Base-by-base conservation (phyloP, 2,888 invertebrate genomes). In the Lasioglossum oenotherae region DNA sequence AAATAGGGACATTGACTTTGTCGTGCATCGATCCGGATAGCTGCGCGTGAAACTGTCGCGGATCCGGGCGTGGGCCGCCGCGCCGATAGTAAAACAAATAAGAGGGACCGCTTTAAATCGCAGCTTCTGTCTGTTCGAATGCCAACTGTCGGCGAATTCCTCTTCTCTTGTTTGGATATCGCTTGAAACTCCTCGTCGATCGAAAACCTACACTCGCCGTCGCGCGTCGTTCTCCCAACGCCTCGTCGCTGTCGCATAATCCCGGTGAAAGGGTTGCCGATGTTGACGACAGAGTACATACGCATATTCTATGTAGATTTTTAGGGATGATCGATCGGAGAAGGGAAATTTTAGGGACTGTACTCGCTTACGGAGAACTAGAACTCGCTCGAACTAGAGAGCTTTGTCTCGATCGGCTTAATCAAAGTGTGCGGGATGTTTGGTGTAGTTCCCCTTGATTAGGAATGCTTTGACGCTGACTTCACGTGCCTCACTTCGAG, bases 121-220 rank as follows among this genome's bases (percentile, higher is more conserved):
- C 67, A 80, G 72, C 82, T 82, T 82, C 83, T 76, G 71, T 69
- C 69, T 60, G 83, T 83, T 74, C 49, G 35, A 82, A 78, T 76
- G 76, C 44, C 53, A 60, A 60, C 10, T 5, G n/a, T 74, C 75
- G 71, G 64, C 53, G 72, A 64, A 75, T 75, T 81, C 74, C 78
- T 53, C 78, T 41, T 71, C 74, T 67, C 82, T 78, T 89, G 84
- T 89, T 89, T 88, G 89, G 75, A 83, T 87, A 90, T 85, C 82
- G 81, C 89, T 89, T 74, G 78, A 87, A 88, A 90, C 87, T 87
- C 84, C 82, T 69, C n/a, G 44, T 74, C 53, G 41, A 60, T 74
- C 38, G 77, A 69, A 80, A 88, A 83, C 74, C 82, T 81, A 31
- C 64, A 16, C 31, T 77, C 80, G 38, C 19, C 35, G 31, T 73